phyloP scores from a whole-genome alignment of 2,113 vertebrate species.

The Chloebia gouldiae region DNA sequence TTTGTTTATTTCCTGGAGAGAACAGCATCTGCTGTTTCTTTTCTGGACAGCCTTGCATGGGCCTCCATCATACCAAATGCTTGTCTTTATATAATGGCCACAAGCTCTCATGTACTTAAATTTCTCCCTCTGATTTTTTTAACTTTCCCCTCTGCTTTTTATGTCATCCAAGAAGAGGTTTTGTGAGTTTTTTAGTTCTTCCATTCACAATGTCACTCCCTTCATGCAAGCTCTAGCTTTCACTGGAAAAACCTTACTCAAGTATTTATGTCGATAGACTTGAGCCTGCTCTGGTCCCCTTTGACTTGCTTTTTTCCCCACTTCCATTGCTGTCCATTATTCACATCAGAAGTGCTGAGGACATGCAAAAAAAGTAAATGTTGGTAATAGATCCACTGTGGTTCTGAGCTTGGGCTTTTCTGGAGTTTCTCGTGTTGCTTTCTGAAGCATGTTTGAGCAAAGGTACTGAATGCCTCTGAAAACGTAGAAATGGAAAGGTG shows the following conservation, averaged over 20 bases:
- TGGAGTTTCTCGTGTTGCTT: neutral
- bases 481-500: neutral
- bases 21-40: neutral
- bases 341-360: neutral
- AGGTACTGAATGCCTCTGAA: neutral
- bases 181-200: neutral
- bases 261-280: neutral
- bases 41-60: neutral
- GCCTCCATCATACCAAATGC: neutral
- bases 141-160: neutral
- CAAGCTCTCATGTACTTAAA: neutral
- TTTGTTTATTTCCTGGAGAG: neutral
- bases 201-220: neutral
- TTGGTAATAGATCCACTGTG: neutral
- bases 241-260: neutral
- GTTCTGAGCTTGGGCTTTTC: neutral
- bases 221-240: neutral
- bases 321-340: fast-evolving
- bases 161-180: neutral
- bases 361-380: neutral
- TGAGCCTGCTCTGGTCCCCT: neutral
- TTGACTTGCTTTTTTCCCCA: neutral
- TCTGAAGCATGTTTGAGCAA: neutral
- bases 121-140: neutral
- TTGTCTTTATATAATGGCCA: neutral